phyloP scores from a whole-genome alignment of 2,797 vertebrate species.

The Chaenodraco wilsoni region DNA sequence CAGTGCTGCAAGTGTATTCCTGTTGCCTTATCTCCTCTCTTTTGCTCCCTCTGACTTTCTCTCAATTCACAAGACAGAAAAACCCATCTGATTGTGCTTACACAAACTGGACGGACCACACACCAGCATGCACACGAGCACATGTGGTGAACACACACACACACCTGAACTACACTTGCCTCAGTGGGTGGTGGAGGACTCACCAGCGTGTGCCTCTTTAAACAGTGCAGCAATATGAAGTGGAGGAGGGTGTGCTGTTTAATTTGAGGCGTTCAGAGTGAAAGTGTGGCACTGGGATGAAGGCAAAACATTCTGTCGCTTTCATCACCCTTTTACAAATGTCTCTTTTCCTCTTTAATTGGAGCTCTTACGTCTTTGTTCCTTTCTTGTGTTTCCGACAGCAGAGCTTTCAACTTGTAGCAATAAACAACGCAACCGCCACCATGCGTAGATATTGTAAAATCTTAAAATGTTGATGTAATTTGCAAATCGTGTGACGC shows the following conservation, averaged over 20 bases:
- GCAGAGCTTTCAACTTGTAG: background rate
- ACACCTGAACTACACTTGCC: conserved; percentile 65
- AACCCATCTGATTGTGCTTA: conserved; percentile 64
- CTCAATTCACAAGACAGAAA: conserved; percentile 23
- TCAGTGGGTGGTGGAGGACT: conserved; percentile 60
- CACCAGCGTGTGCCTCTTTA: conserved; percentile 48
- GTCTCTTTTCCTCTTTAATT: conserved; percentile 14
- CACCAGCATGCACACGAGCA: conserved; percentile 46
- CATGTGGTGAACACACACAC: conserved; percentile 51
- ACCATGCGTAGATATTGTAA: background rate
- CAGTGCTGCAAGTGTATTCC: background rate
- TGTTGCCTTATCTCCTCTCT: background rate
- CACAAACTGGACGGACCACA: conserved; percentile 65
- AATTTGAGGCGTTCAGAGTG: conserved; percentile 38
- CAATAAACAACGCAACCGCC: background rate
- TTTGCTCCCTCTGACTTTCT: background rate
- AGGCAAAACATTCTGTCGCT: conserved; percentile 16
- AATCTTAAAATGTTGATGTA: background rate
- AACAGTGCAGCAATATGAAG: conserved; percentile 35
- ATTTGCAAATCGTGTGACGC: background rate
- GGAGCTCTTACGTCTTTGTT: conserved; percentile 6
- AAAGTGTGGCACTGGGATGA: conserved; percentile 45
- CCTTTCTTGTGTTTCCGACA: conserved; percentile 23
- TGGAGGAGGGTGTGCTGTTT: conserved; percentile 33
- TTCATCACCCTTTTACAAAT: conserved; percentile 12